A percentile compares a stretch with the other conserved stretches of the same genome.
These are phyloP conservation scores for Harpagifer antarcticus DNA, from an alignment of 2,797 vertebrate species.

Conservation along the genomic window DNA sequence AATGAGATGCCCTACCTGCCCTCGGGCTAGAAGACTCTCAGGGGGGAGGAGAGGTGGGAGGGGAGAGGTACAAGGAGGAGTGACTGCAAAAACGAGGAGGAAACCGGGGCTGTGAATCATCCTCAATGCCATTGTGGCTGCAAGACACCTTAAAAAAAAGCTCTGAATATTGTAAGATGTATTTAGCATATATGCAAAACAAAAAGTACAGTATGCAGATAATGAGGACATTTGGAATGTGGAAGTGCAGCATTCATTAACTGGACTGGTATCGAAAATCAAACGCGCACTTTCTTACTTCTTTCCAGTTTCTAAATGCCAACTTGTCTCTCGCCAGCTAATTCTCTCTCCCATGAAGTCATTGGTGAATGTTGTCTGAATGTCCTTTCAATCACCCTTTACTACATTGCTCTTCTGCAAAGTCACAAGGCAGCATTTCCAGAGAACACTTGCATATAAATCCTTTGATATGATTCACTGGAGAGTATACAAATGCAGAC, in stretches of 20 bases:
- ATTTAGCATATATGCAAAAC: slow-evolving; percentile 86
- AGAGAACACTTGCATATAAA: slow-evolving; percentile 20
- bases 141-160: slow-evolving; percentile 60
- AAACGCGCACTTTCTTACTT: slow-evolving; percentile 76
- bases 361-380: slow-evolving; percentile 59
- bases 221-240: slow-evolving; percentile 60
- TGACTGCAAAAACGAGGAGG: slow-evolving; percentile 52
- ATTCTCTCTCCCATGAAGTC: slow-evolving; percentile 51
- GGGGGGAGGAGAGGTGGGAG: slow-evolving; percentile 50
- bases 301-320: slow-evolving; percentile 64
- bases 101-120: slow-evolving; percentile 53
- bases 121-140: slow-evolving; percentile 46
- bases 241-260: slow-evolving; percentile 54
- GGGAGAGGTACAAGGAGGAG: slow-evolving; percentile 48
- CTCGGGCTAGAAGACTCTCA: slow-evolving; percentile 86
- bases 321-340: slow-evolving; percentile 52
- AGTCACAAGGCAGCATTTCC: slow-evolving; percentile 43
- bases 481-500: slow-evolving; percentile 42
- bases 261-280: slow-evolving; percentile 52
- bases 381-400: slow-evolving; percentile 60
- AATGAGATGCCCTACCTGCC: slow-evolving; percentile 95
- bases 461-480: slow-evolving; percentile 35
- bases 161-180: slow-evolving; percentile 79
- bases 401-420: slow-evolving; percentile 35
- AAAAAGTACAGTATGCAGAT: slow-evolving; percentile 81